Conservation (phyloP, 1,140 invertebrate genomes). For the Achroia grisella region DNA sequence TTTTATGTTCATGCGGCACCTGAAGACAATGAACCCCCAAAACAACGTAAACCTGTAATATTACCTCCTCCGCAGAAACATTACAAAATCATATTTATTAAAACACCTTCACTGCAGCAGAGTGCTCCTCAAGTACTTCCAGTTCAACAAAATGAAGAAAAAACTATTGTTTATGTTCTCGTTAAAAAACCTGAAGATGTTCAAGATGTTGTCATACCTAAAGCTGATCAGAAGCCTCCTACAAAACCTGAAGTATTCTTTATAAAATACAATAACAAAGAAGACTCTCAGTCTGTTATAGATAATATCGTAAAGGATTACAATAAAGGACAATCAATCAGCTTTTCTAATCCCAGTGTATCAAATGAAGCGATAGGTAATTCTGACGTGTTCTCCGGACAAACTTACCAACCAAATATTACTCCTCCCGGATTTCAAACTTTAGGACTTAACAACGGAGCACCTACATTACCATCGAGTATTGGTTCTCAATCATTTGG, state of each 20-base stretch:
- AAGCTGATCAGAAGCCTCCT: slow-evolving; percentile 49
- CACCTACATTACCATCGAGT: too few relatives aligned
- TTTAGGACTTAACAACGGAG: background rate
- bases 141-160: slow-evolving; percentile 79
- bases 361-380: too few relatives aligned
- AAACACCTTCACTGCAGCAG: slow-evolving; percentile 77
- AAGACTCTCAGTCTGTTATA: slow-evolving; percentile 51
- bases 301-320: slow-evolving; percentile 57
- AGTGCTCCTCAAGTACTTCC: slow-evolving; percentile 43
- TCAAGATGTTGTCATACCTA: slow-evolving; percentile 81
- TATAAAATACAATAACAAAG: slow-evolving; percentile 60
- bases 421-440: slow-evolving; percentile 1
- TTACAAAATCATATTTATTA: slow-evolving; percentile 87
- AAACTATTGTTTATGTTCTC: slow-evolving; percentile 88
- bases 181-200: slow-evolving; percentile 85
- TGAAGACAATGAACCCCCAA: slow-evolving; percentile 45
- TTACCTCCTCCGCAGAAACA: slow-evolving; percentile 75
- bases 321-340: slow-evolving; percentile 33
- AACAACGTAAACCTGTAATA: slow-evolving; percentile 37
- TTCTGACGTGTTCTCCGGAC: too few relatives aligned
- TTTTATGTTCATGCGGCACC: slow-evolving; percentile 62
- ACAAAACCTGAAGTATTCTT: slow-evolving; percentile 62
- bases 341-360: slow-evolving; percentile 17
- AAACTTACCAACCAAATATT: too few relatives aligned
- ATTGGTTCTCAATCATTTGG: too few relatives aligned